A percentile compares a stretch with the other conserved stretches of the same genome.
Conservation (phyloP, 2,888 invertebrate species). For the Meliscaeva auricollis region DNA sequence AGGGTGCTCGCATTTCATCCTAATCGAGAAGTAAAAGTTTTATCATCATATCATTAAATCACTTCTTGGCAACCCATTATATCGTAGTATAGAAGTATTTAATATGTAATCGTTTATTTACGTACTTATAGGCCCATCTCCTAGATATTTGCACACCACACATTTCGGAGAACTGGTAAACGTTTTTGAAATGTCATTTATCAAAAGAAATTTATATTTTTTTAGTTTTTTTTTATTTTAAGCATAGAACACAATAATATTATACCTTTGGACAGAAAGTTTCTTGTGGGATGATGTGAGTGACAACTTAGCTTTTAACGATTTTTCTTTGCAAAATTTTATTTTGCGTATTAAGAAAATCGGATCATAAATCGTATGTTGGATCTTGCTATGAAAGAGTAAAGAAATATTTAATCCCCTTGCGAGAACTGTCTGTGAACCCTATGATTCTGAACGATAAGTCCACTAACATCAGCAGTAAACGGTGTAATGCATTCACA, state of each 20-base stretch:
- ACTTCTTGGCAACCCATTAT: conserved; percentile 51
- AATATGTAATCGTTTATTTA: not conserved
- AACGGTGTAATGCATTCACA: no score
- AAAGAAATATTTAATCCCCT: no score
- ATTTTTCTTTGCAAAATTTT: no score
- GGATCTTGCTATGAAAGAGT: no score
- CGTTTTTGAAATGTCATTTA: conserved; percentile 21
- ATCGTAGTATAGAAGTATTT: not conserved
- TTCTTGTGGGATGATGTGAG: no score
- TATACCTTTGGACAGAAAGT: no score
- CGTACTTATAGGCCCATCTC: not conserved
- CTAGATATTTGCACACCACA: conserved; percentile 11
- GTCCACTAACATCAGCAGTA: no score
- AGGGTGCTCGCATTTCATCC: not conserved
- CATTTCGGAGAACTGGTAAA: not conserved
- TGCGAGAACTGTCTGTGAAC: no score
- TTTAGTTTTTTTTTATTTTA: not conserved
- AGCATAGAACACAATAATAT: not conserved
- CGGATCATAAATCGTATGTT: no score
- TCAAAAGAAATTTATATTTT: conserved; percentile 3
- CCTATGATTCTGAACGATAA: no score
- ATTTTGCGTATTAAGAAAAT: no score
- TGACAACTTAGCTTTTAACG: no score
- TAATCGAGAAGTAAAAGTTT: conserved; percentile 51
- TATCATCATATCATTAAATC: conserved; percentile 68